These are phyloP conservation scores for Caenorhabditis sp. DNA, from an alignment of 2,888 invertebrate genomes.

Conservation along the genomic window DNA sequence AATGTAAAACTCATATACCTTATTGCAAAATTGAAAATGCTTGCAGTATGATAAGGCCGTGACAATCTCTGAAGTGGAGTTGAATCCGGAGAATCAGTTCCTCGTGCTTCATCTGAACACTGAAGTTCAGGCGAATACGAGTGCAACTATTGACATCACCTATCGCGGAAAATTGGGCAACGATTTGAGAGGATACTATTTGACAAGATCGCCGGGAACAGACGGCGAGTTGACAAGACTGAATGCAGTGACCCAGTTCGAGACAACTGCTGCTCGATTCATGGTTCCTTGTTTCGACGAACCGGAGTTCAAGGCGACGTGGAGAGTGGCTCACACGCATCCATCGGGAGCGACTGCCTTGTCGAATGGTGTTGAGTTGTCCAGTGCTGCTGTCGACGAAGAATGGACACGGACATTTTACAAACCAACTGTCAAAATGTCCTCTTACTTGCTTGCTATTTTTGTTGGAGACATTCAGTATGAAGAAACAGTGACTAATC, in stretches of 20 bases:
- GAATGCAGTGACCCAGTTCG: slow-evolving; percentile 79
- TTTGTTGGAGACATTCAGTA: slow-evolving; percentile 91
- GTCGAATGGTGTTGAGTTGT: slow-evolving; percentile 20
- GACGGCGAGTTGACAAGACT: slow-evolving; percentile 40
- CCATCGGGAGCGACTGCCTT: slow-evolving; percentile 74
- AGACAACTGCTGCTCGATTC: slow-evolving; percentile 77
- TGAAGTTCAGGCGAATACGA: neutral
- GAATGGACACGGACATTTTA: slow-evolving; percentile 30
- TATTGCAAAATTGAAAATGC: too few species aligned
- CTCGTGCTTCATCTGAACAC: slow-evolving; percentile 5
- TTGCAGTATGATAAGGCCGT: too few species aligned
- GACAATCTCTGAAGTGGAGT: neutral
- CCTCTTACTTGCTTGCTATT: slow-evolving; percentile 92
- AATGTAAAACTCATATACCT: too few species aligned
- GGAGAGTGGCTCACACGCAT: slow-evolving; percentile 64
- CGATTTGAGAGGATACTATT: slow-evolving; percentile 65
- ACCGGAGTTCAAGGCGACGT: slow-evolving; percentile 73
- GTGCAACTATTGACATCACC: slow-evolving; percentile 27
- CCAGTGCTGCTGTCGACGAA: too few species aligned
- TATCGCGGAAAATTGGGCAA: slow-evolving; percentile 70
- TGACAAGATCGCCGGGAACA: slow-evolving; percentile 3
- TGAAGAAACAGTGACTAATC: slow-evolving; percentile 86
- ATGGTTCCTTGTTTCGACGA: slow-evolving; percentile 82
- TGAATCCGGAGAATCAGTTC: slow-evolving; percentile 8
- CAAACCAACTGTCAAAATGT: slow-evolving; percentile 87